Conservation (phyloP, 1,140 invertebrate genomes). For the Babylonia areolata region DNA sequence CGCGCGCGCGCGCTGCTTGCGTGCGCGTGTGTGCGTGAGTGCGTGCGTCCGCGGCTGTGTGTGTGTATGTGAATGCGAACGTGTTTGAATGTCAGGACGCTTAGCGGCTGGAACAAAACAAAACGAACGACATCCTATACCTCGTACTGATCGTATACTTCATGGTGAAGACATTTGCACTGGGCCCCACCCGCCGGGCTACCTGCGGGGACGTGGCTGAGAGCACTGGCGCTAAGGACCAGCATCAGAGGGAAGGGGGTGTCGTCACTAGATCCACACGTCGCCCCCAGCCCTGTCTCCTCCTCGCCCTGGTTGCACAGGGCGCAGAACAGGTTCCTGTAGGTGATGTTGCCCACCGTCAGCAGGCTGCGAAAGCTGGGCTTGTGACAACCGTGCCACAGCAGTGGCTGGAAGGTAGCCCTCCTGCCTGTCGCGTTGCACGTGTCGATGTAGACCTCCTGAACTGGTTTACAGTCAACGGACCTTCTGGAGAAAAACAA, state of each 20-base stretch:
- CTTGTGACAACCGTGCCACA: conserved; percentile 31
- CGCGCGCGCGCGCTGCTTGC: too few relatives aligned
- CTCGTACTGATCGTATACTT: conserved; percentile 29
- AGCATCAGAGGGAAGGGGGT: neutral
- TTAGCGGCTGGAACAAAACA: too few relatives aligned
- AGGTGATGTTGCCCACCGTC: neutral
- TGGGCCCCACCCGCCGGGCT: neutral
- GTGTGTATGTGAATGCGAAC: too few relatives aligned
- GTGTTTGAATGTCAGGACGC: too few relatives aligned
- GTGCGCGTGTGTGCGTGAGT: too few relatives aligned
- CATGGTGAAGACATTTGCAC: neutral
- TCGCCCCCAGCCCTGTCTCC: neutral
- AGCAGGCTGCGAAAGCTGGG: neutral
- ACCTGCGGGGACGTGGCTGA: neutral
- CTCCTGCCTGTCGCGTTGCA: conserved; percentile 28
- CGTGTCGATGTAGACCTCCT: neutral
- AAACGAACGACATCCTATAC: neutral
- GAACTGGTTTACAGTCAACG: neutral
- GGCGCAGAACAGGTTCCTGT: conserved; percentile 27
- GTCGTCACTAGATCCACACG: neutral
- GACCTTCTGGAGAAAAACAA: neutral
- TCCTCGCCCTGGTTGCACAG: conserved; percentile 18
- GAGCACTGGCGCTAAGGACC: neutral
- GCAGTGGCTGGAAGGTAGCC: neutral
- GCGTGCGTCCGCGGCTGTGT: too few relatives aligned